Evolutionary conservation across 2,888 invertebrate genomes (phyloP).

Genomic region (Diarsia dahlii): DNA sequence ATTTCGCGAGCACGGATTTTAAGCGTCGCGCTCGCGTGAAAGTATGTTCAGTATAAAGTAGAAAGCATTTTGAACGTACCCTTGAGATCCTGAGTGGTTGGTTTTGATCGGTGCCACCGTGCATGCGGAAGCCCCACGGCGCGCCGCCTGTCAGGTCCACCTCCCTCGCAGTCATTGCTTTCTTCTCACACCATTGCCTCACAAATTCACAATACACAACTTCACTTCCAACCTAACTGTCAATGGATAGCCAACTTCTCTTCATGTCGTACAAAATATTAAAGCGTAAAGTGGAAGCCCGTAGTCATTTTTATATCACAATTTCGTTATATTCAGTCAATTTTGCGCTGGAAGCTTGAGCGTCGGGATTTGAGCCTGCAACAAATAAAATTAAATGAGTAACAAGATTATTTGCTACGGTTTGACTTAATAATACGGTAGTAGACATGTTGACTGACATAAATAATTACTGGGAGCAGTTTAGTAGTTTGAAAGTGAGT

Average conservation of each 20-base stretch:
- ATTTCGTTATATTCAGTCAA: conserved; percentile 74
- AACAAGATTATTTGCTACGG: conserved; percentile 45
- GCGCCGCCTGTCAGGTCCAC: conserved; percentile 95
- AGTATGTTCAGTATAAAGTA: conserved; percentile 37
- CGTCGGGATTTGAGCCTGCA: conserved; percentile 73
- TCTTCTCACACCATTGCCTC: conserved; percentile 80
- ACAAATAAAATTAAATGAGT: conserved; percentile 73
- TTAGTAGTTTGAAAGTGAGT: conserved; percentile 57
- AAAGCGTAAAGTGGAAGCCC: conserved; percentile 80
- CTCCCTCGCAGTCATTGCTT: conserved; percentile 93
- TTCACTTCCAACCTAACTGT: conserved; percentile 68
- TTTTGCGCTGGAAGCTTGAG: conserved; percentile 67
- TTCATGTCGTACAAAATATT: conserved; percentile 70
- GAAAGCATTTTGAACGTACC: conserved; percentile 89
- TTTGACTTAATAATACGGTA: conserved; percentile 30
- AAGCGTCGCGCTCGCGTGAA: conserved; percentile 37
- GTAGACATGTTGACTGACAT: conserved; percentile 45
- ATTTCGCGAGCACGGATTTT: conserved; percentile 43
- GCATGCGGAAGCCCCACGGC: conserved; percentile 97
- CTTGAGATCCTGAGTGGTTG: conserved; percentile 95
- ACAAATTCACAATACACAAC: conserved; percentile 68
- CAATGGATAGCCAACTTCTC: conserved; percentile 69
- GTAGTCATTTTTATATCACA: conserved; percentile 79
- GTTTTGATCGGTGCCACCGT: conserved; percentile 95
- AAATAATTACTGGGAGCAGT: conserved; percentile 51